Evolutionary conservation across 2,888 invertebrate genomes (phyloP).

Genomic region (Agrotis segetum): DNA sequence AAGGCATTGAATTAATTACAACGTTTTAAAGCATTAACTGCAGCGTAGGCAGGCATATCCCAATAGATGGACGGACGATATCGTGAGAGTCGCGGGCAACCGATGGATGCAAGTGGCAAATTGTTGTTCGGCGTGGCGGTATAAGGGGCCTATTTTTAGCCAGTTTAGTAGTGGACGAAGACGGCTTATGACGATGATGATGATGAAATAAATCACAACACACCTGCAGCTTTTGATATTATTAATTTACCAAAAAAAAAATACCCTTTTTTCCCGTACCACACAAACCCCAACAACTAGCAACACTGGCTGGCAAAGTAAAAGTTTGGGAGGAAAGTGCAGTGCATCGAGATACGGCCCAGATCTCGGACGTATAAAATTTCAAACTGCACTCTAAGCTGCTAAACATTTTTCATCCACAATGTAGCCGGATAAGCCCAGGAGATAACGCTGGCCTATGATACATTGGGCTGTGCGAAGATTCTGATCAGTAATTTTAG

Average conservation of each 20-base stretch:
- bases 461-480: conserved; percentile 64
- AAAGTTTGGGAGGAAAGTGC: conserved; percentile 71
- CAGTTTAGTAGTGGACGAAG: no score
- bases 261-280: background rate
- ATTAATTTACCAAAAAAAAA: background rate
- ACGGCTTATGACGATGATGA: no score
- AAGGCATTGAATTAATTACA: no score
- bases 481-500: conserved; percentile 65
- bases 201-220: no score
- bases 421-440: conserved; percentile 64
- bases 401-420: conserved; percentile 70
- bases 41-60: no score
- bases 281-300: background rate
- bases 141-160: no score
- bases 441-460: conserved; percentile 66
- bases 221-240: no score
- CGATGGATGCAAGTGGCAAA: no score
- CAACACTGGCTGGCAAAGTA: conserved; percentile 63
- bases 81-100: no score
- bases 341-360: conserved; percentile 69
- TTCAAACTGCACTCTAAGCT: conserved; percentile 70
- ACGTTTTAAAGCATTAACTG: no score
- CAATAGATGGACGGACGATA: no score
- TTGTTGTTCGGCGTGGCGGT: no score
- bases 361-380: conserved; percentile 70